Evolutionary conservation across 1,140 invertebrate genomes (phyloP).

Genomic region (Conopomorpha cramerella): DNA sequence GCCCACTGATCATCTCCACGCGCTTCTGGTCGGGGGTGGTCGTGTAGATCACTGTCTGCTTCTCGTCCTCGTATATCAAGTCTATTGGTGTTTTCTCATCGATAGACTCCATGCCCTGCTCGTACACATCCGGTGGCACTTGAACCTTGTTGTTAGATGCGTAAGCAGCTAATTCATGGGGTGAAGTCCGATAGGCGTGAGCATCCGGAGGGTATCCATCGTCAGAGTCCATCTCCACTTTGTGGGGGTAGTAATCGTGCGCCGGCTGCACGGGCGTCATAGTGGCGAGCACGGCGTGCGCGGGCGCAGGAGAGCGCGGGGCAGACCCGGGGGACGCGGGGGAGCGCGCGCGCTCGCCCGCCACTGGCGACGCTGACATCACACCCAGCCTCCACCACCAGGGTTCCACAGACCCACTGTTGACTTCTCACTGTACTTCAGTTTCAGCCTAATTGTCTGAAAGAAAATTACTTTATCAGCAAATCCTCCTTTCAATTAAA

Average conservation of each 20-base stretch:
- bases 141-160: conserved; percentile 56
- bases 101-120: conserved; percentile 66
- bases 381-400: conserved; percentile 26
- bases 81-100: conserved; percentile 74
- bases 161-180: conserved; percentile 61
- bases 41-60: conserved; percentile 80
- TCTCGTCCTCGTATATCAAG: conserved; percentile 80
- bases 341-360: too few relatives aligned
- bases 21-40: conserved; percentile 64
- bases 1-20: conserved; percentile 58
- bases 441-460: conserved; percentile 31
- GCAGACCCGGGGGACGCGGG: conserved; percentile 23
- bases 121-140: conserved; percentile 58
- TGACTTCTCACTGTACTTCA: too few relatives aligned
- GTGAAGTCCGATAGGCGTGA: conserved; percentile 50
- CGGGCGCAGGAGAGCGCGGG: conserved; percentile 62
- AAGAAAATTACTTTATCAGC: conserved; percentile 11
- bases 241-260: conserved; percentile 64
- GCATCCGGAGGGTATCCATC: conserved; percentile 49
- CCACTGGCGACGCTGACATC: conserved; percentile 45
- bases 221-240: conserved; percentile 57
- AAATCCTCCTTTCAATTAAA: neutral
- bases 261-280: conserved; percentile 68
- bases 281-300: conserved; percentile 73
- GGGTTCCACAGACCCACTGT: too few relatives aligned